phyloP scores from a whole-genome alignment of 1,140 invertebrate genomes.

The Nylanderia fulva region DNA sequence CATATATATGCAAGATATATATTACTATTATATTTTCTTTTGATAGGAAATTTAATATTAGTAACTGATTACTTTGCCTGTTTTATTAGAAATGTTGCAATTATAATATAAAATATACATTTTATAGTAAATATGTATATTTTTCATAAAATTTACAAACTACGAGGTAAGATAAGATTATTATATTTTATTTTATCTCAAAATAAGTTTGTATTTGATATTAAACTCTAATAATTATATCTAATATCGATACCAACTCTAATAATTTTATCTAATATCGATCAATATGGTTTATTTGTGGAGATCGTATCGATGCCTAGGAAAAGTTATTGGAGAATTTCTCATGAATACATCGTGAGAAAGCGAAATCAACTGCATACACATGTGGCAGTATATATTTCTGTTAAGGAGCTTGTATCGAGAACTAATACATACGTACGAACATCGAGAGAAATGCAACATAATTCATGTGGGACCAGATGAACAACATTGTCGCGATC shows the following conservation, averaged over 20 bases:
- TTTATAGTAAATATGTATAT: neutral
- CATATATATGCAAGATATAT: neutral
- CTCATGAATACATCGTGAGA: conserved; percentile 32
- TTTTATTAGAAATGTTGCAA: neutral
- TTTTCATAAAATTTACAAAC: neutral
- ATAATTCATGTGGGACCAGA: conserved; percentile 47
- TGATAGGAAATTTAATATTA: neutral
- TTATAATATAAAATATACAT: neutral
- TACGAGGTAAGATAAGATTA: neutral
- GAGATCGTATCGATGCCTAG: neutral
- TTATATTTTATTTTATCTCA: neutral
- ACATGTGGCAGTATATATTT: neutral
- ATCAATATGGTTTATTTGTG: neutral
- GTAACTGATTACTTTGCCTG: neutral
- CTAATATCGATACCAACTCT: neutral
- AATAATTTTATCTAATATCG: neutral
- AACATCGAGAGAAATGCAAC: conserved; percentile 27
- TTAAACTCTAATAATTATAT: neutral
- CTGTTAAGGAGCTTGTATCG: neutral
- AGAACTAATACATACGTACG: neutral
- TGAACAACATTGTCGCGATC: conserved; percentile 25
- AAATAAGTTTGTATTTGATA: neutral
- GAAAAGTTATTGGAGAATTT: conserved; percentile 11
- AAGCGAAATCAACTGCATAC: conserved; percentile 34
- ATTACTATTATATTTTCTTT: neutral